Conservation (phyloP, 2,888 invertebrate genomes). For the Epsilonema sp. region DNA sequence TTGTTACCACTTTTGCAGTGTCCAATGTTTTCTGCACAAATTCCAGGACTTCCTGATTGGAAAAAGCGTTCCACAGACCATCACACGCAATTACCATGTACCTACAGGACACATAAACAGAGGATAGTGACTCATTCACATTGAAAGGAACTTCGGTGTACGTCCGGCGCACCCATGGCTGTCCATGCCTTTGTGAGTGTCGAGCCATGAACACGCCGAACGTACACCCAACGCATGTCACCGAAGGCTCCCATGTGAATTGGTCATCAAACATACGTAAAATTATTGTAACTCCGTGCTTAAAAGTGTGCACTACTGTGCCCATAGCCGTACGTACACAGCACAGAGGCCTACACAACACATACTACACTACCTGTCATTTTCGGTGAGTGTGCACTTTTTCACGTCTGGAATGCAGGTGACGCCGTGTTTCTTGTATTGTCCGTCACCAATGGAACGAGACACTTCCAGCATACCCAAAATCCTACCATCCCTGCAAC, state of each 20-base stretch:
- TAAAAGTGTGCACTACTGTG: no score
- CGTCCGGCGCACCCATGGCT: no score
- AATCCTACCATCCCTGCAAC: slow-evolving; percentile 30
- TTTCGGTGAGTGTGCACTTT: slow-evolving; percentile 32
- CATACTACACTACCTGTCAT: slow-evolving; percentile 35
- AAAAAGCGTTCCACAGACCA: slow-evolving; percentile 39
- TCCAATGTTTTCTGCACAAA: slow-evolving; percentile 14
- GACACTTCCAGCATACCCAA: slow-evolving; percentile 36
- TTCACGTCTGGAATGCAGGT: slow-evolving; percentile 35
- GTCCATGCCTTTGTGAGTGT: no score
- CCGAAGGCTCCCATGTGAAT: no score
- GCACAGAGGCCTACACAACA: no score
- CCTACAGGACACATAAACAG: slow-evolving; percentile 28
- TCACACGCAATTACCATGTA: slow-evolving; percentile 38
- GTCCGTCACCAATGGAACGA: slow-evolving; percentile 37
- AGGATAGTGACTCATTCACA: no score
- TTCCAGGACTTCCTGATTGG: slow-evolving; percentile 30
- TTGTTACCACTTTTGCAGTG: slow-evolving; percentile 10
- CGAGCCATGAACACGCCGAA: no score
- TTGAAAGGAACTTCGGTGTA: no score
- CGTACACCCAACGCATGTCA: no score
- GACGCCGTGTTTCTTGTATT: slow-evolving; percentile 37
- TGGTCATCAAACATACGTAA: no score
- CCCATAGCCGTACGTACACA: no score
- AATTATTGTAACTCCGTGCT: no score